Conservation (phyloP, 2,797 vertebrate species). For the Babyrousa celebensis region DNA sequence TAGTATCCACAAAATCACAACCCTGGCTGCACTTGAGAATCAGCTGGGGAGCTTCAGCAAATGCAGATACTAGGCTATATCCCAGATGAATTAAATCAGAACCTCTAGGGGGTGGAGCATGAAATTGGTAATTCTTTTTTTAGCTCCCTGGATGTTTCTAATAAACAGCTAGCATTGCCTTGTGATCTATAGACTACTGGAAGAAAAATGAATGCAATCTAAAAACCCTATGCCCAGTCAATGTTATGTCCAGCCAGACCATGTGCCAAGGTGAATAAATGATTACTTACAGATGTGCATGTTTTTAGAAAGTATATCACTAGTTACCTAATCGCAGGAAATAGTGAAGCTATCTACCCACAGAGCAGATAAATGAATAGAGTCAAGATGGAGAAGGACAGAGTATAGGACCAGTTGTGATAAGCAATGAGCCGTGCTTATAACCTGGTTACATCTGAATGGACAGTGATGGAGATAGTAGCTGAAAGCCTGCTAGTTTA, state of each 20-base stretch:
- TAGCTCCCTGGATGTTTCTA: background rate
- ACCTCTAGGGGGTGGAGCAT: background rate
- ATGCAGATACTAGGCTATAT: background rate
- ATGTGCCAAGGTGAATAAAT: background rate
- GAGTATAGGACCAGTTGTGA: background rate
- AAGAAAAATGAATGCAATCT: background rate
- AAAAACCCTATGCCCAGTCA: background rate
- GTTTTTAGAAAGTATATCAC: background rate
- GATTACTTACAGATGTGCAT: background rate
- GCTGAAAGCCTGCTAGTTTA: background rate
- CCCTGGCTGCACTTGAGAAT: background rate
- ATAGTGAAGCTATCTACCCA: background rate
- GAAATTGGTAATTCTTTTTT: background rate
- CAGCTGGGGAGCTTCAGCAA: background rate
- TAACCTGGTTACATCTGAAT: background rate
- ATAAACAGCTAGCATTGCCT: background rate
- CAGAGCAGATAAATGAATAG: background rate
- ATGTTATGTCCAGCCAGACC: background rate
- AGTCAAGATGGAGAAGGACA: background rate
- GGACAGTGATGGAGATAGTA: background rate
- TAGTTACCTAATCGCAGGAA: constrained; percentile 47
- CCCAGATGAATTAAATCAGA: background rate
- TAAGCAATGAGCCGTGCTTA: background rate
- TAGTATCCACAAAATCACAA: background rate
- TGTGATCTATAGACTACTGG: background rate